Percentiles rank a stretch among this genome's conserved stretches.
phyloP scores from a whole-genome alignment of 2,888 invertebrate species.

The Ophion ventricosus region DNA sequence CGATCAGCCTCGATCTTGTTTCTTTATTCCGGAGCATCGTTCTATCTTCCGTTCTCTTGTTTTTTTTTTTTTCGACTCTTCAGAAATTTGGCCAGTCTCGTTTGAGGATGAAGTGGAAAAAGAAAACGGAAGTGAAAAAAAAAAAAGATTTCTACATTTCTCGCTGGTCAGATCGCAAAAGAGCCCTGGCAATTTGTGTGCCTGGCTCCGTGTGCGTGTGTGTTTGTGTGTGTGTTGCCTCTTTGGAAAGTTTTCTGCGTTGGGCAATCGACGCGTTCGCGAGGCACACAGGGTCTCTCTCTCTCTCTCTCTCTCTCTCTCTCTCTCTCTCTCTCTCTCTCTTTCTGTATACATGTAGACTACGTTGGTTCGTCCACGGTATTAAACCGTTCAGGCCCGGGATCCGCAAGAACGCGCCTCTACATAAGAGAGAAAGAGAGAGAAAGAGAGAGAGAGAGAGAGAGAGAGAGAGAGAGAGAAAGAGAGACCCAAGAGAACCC shows the following conservation, averaged over 20 bases:
- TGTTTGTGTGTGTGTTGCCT: conserved; percentile 62
- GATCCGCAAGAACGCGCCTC: conserved; percentile 41
- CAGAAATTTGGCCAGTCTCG: neutral
- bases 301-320: conserved; percentile 25
- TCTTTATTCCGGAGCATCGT: no score
- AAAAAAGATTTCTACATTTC: conserved; percentile 7
- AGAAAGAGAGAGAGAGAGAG: conserved; percentile 28
- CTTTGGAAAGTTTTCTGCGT: conserved; percentile 66
- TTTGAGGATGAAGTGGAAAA: no score
- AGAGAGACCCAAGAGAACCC: conserved; percentile 51
- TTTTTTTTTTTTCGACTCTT: neutral
- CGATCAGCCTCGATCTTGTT: no score
- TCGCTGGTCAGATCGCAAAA: conserved; percentile 33
- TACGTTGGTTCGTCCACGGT: conserved; percentile 43
- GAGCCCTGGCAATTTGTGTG: conserved; percentile 29
- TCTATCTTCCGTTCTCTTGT: neutral
- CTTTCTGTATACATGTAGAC: conserved; percentile 28
- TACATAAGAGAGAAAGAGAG: conserved; percentile 11
- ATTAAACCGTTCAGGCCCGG: conserved; percentile 42
- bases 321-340: conserved; percentile 23
- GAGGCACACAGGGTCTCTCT: conserved; percentile 46
- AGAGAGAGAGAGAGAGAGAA: conserved; percentile 20
- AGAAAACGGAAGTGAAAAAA: neutral
- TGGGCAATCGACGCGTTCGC: conserved; percentile 61
- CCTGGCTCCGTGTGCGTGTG: conserved; percentile 47